phyloP scores from a whole-genome alignment of 2,113 vertebrate species.

The Abramis brama region DNA sequence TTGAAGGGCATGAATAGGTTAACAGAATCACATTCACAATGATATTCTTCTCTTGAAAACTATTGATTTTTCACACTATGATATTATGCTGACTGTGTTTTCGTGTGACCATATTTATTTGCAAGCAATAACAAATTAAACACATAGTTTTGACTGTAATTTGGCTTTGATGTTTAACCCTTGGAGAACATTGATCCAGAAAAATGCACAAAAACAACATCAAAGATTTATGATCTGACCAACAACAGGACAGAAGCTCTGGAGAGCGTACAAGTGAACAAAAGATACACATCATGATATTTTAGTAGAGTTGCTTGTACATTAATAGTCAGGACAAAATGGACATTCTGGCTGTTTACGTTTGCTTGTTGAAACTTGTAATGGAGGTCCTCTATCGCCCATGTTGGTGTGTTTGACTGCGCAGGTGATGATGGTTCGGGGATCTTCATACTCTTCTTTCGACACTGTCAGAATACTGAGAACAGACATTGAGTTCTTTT shows the following conservation, averaged over 20 bases:
- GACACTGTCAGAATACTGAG: constrained; percentile 29
- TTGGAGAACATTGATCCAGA: neutral
- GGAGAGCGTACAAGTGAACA: neutral
- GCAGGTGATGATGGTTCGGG: neutral
- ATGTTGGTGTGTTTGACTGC: constrained; percentile 11
- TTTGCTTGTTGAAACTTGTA: rapidly evolving
- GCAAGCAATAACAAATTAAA: neutral
- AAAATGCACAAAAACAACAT: neutral
- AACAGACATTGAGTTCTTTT: neutral
- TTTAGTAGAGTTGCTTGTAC: neutral
- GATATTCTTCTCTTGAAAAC: too few relatives aligned
- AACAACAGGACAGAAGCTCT: neutral
- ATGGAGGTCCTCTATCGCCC: neutral
- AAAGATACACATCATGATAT: neutral
- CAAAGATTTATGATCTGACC: neutral
- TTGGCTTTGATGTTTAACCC: neutral
- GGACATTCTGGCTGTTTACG: neutral
- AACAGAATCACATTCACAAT: too few relatives aligned
- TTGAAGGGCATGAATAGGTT: too few relatives aligned
- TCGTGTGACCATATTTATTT: neutral
- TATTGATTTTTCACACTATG: neutral
- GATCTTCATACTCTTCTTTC: neutral
- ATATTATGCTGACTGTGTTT: neutral
- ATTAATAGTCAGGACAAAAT: neutral
- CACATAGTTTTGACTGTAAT: neutral